Evolutionary conservation across 2,888 invertebrate species (phyloP).

Genomic region (Rhogogaster chlorosoma): DNA sequence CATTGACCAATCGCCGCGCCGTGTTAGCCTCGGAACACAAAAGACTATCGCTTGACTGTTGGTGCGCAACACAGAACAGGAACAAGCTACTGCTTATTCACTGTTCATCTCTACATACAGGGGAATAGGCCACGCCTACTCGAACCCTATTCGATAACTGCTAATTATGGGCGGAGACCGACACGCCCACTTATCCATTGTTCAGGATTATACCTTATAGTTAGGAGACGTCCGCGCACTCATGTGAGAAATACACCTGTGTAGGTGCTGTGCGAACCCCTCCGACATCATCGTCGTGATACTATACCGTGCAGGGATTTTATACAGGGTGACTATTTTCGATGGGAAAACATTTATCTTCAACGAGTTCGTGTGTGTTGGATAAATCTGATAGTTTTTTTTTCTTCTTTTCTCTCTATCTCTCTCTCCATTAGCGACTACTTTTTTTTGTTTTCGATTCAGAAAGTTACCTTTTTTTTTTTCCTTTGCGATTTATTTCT

Average conservation of each 20-base stretch:
- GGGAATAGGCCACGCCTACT: conserved; percentile 3
- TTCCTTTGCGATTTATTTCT: background rate
- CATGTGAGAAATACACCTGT: background rate
- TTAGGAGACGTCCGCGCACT: background rate
- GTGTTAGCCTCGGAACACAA: background rate
- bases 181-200: conserved; percentile 21
- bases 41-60: background rate
- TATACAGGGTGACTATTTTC: background rate
- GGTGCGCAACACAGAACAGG: background rate
- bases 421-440: no score
- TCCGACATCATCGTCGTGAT: background rate
- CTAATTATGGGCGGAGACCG: background rate
- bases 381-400: no score
- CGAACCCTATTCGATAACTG: background rate
- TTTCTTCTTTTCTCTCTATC: no score
- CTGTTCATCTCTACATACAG: background rate
- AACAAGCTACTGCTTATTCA: background rate
- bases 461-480: background rate
- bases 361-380: background rate
- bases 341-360: background rate
- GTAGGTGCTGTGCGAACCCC: background rate
- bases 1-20: background rate
- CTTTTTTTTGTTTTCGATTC: no score
- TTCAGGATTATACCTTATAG: background rate
- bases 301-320: conserved; percentile 1